Evolutionary conservation across 2,797 vertebrate species (phyloP).

Genomic region (Acestrorhynchus altus): DNA sequence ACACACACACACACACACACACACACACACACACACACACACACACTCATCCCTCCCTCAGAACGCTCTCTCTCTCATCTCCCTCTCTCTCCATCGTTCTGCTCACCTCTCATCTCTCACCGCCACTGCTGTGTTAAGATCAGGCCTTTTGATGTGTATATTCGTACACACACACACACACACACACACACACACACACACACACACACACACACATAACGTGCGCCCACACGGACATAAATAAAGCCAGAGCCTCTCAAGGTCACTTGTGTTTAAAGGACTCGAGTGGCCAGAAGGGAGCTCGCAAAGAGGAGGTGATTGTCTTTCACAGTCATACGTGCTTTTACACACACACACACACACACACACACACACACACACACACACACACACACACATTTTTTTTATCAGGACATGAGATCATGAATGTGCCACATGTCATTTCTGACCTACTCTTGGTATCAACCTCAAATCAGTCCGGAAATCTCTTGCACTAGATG

Average conservation of each 20-base stretch:
- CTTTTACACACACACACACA: neutral
- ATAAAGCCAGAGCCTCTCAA: slow-evolving; percentile 1
- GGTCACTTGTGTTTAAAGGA: slow-evolving; percentile 14
- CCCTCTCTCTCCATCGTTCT: slow-evolving; percentile 19
- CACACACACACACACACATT: neutral
- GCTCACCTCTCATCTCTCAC: slow-evolving; percentile 15
- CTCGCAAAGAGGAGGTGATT: neutral
- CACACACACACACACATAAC: neutral
- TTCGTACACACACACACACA: slow-evolving; percentile 3
- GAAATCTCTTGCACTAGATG: no score
- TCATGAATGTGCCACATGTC: neutral
- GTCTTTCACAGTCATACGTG: neutral
- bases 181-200: slow-evolving; percentile 12
- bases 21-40: neutral
- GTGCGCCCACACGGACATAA: neutral
- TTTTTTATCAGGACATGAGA: neutral
- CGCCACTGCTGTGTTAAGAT: slow-evolving; percentile 1
- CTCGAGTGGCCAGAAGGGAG: neutral
- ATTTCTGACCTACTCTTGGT: no score
- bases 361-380: neutral
- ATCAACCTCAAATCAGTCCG: no score
- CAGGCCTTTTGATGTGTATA: slow-evolving; percentile 21
- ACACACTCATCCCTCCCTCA: slow-evolving; percentile 7
- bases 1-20: neutral
- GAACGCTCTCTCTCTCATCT: slow-evolving; percentile 27